These are phyloP conservation scores for Leptopilina boulardi DNA, from an alignment of 1,140 invertebrate species.

Conservation along the genomic window DNA sequence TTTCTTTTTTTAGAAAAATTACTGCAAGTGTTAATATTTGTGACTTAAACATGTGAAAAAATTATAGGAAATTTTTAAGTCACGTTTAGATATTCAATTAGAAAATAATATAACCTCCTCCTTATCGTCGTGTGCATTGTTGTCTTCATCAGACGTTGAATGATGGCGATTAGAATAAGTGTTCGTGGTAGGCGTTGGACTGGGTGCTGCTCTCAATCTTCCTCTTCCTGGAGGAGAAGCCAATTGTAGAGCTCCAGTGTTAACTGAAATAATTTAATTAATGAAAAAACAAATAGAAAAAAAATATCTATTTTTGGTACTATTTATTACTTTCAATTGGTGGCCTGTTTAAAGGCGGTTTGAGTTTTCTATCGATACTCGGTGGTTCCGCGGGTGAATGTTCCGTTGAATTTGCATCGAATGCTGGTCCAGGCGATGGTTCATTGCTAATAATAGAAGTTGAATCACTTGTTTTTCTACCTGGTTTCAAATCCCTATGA, in stretches of 20 bases:
- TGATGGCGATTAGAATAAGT: slow-evolving; percentile 61
- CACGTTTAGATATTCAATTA: too few relatives aligned
- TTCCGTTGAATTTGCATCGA: slow-evolving; percentile 67
- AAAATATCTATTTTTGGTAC: not conserved
- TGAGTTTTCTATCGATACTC: slow-evolving; percentile 77
- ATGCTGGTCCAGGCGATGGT: slow-evolving; percentile 66
- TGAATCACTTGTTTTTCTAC: slow-evolving; percentile 79
- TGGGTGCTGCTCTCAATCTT: slow-evolving; percentile 75
- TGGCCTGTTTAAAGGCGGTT: slow-evolving; percentile 72
- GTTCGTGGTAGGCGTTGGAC: slow-evolving; percentile 72
- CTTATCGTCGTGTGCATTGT: slow-evolving; percentile 67
- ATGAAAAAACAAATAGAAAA: not conserved
- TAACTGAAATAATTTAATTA: not conserved
- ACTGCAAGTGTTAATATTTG: too few relatives aligned
- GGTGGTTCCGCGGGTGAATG: slow-evolving; percentile 74
- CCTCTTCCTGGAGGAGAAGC: slow-evolving; percentile 72
- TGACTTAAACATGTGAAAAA: too few relatives aligned
- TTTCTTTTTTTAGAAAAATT: too few relatives aligned
- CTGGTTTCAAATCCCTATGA: slow-evolving; percentile 87
- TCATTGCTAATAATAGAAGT: slow-evolving; percentile 73
- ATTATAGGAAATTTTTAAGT: too few relatives aligned
- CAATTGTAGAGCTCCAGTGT: slow-evolving; percentile 67
- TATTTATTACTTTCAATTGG: slow-evolving; percentile 65
- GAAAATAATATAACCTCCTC: too few relatives aligned
- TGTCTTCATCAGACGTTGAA: slow-evolving; percentile 72